Base-by-base conservation (phyloP, 2,797 vertebrate genomes). In the Pachyuromys duprasi region DNA sequence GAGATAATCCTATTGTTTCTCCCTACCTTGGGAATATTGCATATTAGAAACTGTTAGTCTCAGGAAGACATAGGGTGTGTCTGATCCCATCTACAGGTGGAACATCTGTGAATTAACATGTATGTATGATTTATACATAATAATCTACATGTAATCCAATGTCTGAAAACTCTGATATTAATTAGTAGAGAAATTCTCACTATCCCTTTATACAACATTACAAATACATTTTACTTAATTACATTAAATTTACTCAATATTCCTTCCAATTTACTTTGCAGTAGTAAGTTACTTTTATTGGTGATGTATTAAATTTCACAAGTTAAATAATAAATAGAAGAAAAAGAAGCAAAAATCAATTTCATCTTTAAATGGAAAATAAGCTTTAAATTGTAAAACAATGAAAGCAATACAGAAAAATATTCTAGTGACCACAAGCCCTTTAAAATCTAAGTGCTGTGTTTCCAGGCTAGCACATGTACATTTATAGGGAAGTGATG, bases 201-300 rank as follows among this genome's bases (percentile, higher is more conserved):
- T 14, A 60, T 60, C 1, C 42, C 4, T 17, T 93, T 76, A 86
- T 53, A 31, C 5, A 63, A 63, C 28, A 67, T 45, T 74, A 76
- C 26, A 22, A 96, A 88, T 63, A 18, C 7, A 76, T 80, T 92
- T 92, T 36, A 65, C 3, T 78, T 49, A 92, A 36, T 91, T 93
- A 88, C 74, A 57, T 26, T 70, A 60, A 28, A 60, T 60, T 33
- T 53, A 53, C 14, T 90, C 33, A 53, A 17, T 67, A 39, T 65
- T 67, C 76, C 17, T 86, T 15, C 31, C 26, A 86, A 87, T 67
- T 72, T 93, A 76, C 67, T 69, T 90, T 80, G 70, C 2, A 24
- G 31, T 55, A 89, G 75, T 62, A 81, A 69, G 12, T 86, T 70
- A 55, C 26, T 90, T 80, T 90, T 62, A 67, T 87, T 81, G 42